These are phyloP conservation scores for Lerema accius DNA, from an alignment of 1,140 invertebrate genomes.

Conservation along the genomic window DNA sequence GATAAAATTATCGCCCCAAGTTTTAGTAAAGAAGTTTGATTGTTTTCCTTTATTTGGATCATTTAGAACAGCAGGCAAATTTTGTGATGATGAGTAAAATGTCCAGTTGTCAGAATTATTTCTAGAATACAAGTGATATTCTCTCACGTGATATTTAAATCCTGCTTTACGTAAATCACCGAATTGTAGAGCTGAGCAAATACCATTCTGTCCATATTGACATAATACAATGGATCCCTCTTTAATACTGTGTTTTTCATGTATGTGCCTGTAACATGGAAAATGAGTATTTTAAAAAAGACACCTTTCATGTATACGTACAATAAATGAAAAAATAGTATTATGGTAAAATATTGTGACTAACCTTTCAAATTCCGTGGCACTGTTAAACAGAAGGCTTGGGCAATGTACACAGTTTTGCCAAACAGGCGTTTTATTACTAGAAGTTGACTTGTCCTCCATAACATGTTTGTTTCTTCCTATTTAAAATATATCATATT, in stretches of 20 bases:
- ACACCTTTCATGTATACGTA: too few species aligned
- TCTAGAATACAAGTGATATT: constrained; percentile 88
- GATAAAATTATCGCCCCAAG: constrained; percentile 98
- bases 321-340: too few species aligned
- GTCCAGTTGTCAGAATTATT: constrained; percentile 86
- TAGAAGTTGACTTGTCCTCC: constrained; percentile 64
- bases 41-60: constrained; percentile 96
- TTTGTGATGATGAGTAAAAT: constrained; percentile 93
- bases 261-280: constrained; percentile 86
- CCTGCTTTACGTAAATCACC: constrained; percentile 95
- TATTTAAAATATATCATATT: constrained; percentile 35
- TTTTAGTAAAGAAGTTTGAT: constrained; percentile 97
- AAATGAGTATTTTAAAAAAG: not conserved
- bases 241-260: constrained; percentile 91
- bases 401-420: constrained; percentile 83
- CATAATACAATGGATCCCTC: constrained; percentile 95
- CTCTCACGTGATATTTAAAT: constrained; percentile 93
- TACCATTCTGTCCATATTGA: constrained; percentile 93
- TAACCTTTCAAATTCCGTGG: constrained; percentile 83
- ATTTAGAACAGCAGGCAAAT: constrained; percentile 97
- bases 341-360: constrained; percentile 32
- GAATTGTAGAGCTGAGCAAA: constrained; percentile 93
- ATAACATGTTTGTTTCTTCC: constrained; percentile 71
- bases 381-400: constrained; percentile 79
- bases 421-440: constrained; percentile 76